Base-by-base conservation (phyloP, 2,113 vertebrate species). In the Lamprologus callipterus region DNA sequence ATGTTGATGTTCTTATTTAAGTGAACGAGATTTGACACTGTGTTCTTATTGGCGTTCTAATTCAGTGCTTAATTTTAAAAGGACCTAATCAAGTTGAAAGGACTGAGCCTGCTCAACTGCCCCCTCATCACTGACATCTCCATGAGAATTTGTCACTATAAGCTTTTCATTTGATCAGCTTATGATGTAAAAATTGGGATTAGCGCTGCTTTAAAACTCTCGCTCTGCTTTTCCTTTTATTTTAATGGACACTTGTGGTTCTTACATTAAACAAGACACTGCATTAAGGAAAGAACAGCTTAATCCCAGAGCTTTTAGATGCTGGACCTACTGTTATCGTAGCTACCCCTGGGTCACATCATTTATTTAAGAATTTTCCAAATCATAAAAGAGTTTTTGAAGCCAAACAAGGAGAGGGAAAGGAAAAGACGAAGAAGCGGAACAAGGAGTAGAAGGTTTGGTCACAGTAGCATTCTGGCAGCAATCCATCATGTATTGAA, bases 401-500 rank as follows among this genome's bases (percentile, higher is more conserved):
- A 42, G 4, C n/a, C 16, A 53, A 35, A 26, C 40, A 51, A 26
- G 51, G 12, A 35, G 42, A 51, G 17, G 31, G 42, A 45, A 81
- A 51, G 40, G 17, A 81, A 42, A 57, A 26, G 17, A 55, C 5
- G 23, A 42, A 31, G 11, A 37, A 84, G 57, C 2, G 49, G 40
- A 82, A 51, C 2, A 21, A 49, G 33, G 51, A 40, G 55, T 45
- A 10, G 83, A 80, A 55, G 37, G 82, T 60, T 35, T 78, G 82
- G 82, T 85, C 55, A 47, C 68, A 85, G 70, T 9, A 17, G 79
- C 84, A 55, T 80, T 42, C 63, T 94, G 91, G 87, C 91, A 89
- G 33, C n/a, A n/a, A 6, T 92, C 84, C 65, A 75, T 40, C 37
- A 68, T 23, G 49, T 84, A 82, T 90, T 93, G 81, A 92, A 93